These are phyloP conservation scores for Gadopsis bispinosus DNA, from an alignment of 2,797 vertebrate species.

Conservation along the genomic window DNA sequence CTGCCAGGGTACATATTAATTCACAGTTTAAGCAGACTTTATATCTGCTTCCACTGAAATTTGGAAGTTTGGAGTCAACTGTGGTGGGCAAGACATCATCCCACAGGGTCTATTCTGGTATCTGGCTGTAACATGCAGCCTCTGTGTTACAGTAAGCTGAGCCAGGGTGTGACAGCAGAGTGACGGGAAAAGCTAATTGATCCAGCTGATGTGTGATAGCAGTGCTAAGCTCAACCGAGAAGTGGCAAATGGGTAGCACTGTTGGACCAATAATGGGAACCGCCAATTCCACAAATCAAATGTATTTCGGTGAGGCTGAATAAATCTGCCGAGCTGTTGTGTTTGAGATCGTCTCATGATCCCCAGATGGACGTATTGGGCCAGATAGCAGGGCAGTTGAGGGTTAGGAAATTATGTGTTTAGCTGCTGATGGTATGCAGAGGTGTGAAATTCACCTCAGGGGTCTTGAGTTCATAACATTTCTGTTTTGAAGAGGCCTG, in stretches of 20 bases:
- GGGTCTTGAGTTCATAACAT: conserved; percentile 18
- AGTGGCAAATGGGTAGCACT: conserved; percentile 52
- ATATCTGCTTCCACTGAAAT: neutral
- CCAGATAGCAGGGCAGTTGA: neutral
- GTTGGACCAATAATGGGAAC: conserved; percentile 62
- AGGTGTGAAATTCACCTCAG: conserved; percentile 26
- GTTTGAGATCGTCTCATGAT: conserved; percentile 35
- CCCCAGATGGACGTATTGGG: conserved; percentile 15
- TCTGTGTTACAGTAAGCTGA: conserved; percentile 45
- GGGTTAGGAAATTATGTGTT: conserved; percentile 23
- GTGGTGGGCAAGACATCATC: conserved; percentile 8
- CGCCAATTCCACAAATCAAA: conserved; percentile 41
- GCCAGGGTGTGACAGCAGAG: conserved; percentile 56
- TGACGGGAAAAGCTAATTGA: conserved; percentile 71
- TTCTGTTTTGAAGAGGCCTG: conserved; percentile 10
- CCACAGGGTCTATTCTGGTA: conserved; percentile 38
- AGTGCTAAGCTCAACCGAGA: conserved; percentile 55
- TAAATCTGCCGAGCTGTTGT: conserved; percentile 45
- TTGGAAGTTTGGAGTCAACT: conserved; percentile 10
- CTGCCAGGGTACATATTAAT: neutral
- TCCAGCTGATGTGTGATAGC: conserved; percentile 66
- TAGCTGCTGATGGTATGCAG: conserved; percentile 6
- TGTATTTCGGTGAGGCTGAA: conserved; percentile 30
- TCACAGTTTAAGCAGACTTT: neutral
- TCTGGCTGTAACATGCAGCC: conserved; percentile 38